Evolutionary conservation across 2,888 invertebrate species (phyloP), one percentile per base, ranked within the genome.

Genomic region (Leucoma salicis): DNA sequence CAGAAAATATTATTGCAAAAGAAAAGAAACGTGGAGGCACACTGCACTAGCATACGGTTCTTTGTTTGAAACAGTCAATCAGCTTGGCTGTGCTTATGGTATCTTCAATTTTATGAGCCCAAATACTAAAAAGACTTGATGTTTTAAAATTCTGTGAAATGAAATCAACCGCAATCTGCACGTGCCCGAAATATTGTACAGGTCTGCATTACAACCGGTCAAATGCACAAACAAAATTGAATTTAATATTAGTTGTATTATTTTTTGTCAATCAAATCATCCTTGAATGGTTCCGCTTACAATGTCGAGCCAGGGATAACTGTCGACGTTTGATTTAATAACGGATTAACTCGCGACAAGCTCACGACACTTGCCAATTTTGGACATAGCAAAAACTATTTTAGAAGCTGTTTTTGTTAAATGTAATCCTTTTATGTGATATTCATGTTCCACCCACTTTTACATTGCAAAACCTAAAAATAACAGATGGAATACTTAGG

Each of bases 211-310:
- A 37, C 12, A 43, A 41, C 35, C 48, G 36, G 44, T 50, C 48
- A 31, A 52, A 39, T 53, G 49, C 46, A 49, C 27, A 34, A 14
- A 16, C 39, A 28, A 51, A 53, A 53, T 38, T 43, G 37, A 45
- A 42, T 39, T 42, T 39, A 31, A 46, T 48, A 50, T 53, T 46
- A 51, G 31, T 33, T 50, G 44, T 39, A 51, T 50, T 46, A 14
- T 52, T 57, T 61, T 61, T 58, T 58, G 33, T 44, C 37, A 50
- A 48, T 48, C 39, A 58, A 43, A 57, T 39, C 55, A 57, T 63
- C 53, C 56, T 66, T 62, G 56, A 65, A 53, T 36, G 53, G 55
- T 63, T 66, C 57, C 65, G 59, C 45, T 46, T 56, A 49, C 50
- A 53, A 40, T 38, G 39, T 45, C 29, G 31, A 25, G 42, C 35